Percentiles rank a stretch among this genome's conserved stretches.
phyloP scores from a whole-genome alignment of 1,140 invertebrate species.

The Anthonomus grandis region DNA sequence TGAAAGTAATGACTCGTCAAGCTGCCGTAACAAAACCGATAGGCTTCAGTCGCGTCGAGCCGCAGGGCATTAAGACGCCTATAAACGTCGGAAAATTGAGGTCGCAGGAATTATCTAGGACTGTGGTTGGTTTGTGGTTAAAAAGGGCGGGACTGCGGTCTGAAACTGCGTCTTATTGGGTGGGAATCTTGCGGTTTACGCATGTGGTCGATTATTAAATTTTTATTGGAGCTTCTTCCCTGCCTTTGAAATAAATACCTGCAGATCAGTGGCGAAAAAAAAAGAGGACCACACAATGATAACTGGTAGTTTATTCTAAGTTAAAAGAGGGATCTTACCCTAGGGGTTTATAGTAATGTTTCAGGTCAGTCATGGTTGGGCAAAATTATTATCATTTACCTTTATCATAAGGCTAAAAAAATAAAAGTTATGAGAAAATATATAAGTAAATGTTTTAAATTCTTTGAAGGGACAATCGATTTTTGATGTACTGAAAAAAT shows the following conservation, averaged over 20 bases:
- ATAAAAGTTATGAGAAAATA: too few relatives aligned
- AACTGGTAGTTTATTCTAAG: too few relatives aligned
- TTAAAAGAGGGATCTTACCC: too few relatives aligned
- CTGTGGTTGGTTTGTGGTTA: slow-evolving; percentile 55
- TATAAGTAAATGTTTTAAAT: too few relatives aligned
- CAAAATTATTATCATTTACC: too few relatives aligned
- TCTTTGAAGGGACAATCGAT: too few relatives aligned
- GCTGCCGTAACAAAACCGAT: background rate
- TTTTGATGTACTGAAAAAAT: too few relatives aligned
- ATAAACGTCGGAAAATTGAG: slow-evolving; percentile 39
- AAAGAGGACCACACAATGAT: background rate
- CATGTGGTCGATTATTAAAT: slow-evolving; percentile 50
- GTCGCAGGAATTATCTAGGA: slow-evolving; percentile 48
- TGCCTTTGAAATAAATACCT: background rate
- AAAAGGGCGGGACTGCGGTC: slow-evolving; percentile 49
- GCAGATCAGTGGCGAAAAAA: background rate
- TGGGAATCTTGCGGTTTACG: slow-evolving; percentile 49
- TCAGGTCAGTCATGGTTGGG: too few relatives aligned
- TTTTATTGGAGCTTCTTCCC: slow-evolving; percentile 45
- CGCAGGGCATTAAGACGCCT: slow-evolving; percentile 38
- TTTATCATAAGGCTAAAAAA: too few relatives aligned
- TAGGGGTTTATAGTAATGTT: too few relatives aligned
- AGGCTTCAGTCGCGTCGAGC: background rate
- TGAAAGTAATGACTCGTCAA: background rate
- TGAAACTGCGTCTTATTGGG: slow-evolving; percentile 45